Percentiles rank a stretch among this genome's conserved stretches.
Evolutionary conservation across 2,113 vertebrate species (phyloP).

Genomic region (Crotophaga sulcirostris): DNA sequence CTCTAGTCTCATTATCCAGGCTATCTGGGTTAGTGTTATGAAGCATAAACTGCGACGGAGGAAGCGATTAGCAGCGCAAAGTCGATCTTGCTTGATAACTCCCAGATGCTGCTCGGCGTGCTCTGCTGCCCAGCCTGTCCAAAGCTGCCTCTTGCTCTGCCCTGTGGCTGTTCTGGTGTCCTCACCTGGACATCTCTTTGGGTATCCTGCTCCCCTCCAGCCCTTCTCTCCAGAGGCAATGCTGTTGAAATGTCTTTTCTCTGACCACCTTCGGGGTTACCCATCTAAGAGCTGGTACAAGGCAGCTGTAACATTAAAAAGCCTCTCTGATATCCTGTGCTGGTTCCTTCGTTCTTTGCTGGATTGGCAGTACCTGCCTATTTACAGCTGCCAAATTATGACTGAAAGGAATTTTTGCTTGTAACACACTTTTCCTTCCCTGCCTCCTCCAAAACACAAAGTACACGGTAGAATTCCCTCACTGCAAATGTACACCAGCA

Average conservation of each 20-base stretch:
- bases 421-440: not conserved
- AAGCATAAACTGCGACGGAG: not conserved
- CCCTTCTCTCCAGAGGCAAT: not conserved
- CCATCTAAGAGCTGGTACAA: not conserved
- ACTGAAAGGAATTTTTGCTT: not conserved
- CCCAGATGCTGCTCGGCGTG: not conserved
- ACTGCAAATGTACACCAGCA: not conserved
- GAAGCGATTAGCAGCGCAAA: not conserved
- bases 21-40: not conserved
- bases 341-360: not conserved
- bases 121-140: not conserved
- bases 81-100: not conserved
- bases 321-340: no score
- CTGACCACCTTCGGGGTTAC: rapidly evolving
- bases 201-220: not conserved
- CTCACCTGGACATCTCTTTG: not conserved
- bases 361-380: not conserved
- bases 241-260: not conserved
- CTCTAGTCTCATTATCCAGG: not conserved
- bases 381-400: not conserved
- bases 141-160: not conserved
- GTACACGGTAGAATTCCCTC: not conserved
- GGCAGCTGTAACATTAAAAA: not conserved
- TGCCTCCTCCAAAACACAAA: not conserved
- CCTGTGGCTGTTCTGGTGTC: rapidly evolving